Conservation (phyloP, 2,113 vertebrate species). For the Catharus minimus region DNA sequence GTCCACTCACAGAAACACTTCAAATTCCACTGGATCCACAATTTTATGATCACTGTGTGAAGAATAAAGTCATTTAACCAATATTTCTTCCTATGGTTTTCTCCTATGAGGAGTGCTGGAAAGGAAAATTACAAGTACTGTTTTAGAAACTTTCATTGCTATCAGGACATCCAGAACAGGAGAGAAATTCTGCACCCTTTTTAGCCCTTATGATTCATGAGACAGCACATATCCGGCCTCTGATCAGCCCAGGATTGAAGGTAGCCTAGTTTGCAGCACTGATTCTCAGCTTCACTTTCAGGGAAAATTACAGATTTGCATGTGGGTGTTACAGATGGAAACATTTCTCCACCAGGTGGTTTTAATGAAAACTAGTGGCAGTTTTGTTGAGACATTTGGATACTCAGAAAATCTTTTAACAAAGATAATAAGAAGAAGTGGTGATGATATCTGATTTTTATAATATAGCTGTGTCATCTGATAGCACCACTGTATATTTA, state of each 20-base stretch:
- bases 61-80: background rate
- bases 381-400: background rate
- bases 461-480: conserved; percentile 8
- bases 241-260: background rate
- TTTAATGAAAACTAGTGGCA: conserved; percentile 3
- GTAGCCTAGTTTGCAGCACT: background rate
- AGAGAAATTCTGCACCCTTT: conserved; percentile 4
- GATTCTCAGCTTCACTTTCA: background rate
- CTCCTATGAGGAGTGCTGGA: background rate
- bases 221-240: background rate
- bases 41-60: background rate
- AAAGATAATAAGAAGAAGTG: background rate
- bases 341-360: conserved; percentile 27
- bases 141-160: background rate
- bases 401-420: background rate
- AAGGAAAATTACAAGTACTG: background rate
- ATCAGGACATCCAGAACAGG: background rate
- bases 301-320: background rate
- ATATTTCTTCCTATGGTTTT: background rate
- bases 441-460: background rate
- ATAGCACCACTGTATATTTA: background rate
- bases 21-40: background rate
- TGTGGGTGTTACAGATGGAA: conserved; percentile 13
- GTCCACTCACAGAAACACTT: background rate
- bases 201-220: background rate